Base-by-base conservation (phyloP, 2,888 invertebrate genomes). In the Siphonodentalium dalli region DNA sequence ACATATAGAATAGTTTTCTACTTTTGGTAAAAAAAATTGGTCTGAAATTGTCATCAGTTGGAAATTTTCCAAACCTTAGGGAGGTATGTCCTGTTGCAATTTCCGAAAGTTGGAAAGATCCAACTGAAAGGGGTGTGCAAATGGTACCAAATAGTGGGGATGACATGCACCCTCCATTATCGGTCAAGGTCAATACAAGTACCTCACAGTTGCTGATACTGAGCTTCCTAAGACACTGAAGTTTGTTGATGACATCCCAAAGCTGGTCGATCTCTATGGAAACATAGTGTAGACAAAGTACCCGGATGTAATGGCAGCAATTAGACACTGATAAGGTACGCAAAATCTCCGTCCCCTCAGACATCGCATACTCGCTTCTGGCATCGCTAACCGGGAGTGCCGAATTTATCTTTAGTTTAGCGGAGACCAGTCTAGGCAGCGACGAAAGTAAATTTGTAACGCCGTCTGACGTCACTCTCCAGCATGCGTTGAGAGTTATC, bases 191-290 rank as follows among this genome's bases (percentile, higher is more conserved):
- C 18, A 2, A 20, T 2, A 8, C 7, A 29, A 63, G 42, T 61
- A 72, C 72, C 71, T 72, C 71, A 42, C 71, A 72, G 37, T 72
- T 70, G 48, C 71, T 71, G 44, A 72, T 65, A 44, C 68, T 71
- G 13, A 72, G 66, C 47, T 71, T 72, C 47, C 60, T 65, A 8
- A 72, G 55, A 20, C 48, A 52, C 15, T 54, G 51, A 54, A 72
- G 45, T 23, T 54, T 55, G 29, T 65, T 68, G 15, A 72, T 64
- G 13, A 68, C 55, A 15, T 63, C 65, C 71, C 69, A 72, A 18
- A 72, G 54, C 41, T 72, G 69, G 37, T 72, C 72, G 60, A 70
- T 68, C 35, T 71, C 68, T 21, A 72, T 61, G 21, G 72, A 65
- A 35, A 72, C 65, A 45, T 67, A 72, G 56, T 72, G 72, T 7